Base-by-base conservation (phyloP, 2,113 vertebrate genomes). In the Rattus norvegicus region DNA sequence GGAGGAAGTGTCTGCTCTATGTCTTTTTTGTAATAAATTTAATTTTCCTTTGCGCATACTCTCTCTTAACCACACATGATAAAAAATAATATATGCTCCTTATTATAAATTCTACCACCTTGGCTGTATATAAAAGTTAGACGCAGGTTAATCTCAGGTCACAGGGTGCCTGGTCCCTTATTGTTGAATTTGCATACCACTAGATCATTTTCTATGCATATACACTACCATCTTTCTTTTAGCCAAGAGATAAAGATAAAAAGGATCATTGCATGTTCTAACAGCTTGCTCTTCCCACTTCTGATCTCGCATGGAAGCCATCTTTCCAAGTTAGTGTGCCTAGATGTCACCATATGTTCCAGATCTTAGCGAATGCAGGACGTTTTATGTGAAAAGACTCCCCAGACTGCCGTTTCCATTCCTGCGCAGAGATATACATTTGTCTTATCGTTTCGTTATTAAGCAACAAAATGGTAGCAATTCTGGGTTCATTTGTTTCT, bases 271-370 rank as follows among this genome's bases (percentile, higher is more conserved):
- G 90, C 52, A 91, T 83, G 12, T 93, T 92, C 83, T 26, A 69
- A 65, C 28, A 88, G 67, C 33, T 17, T 85, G 47, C n/a, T 96
- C 95, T 91, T 92, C 20, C 86, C 24, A 79, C 39, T 88, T 95
- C 79, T 4, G 87, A 77, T 54, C 72, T 63, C 24, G 67, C 86
- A 86, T 9, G 95, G 87, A 91, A 65, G 56, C 49, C 93, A 61
- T 93, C 75, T 93, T 96, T 88, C 75, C 72, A 95, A 93, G 52
- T 84, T 79, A 79, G 73, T 77, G 36, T 43, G 81, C 92, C 63
- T 59, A 80, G 84, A 90, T 95, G 94, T 20, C 4, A 85, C 30
- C 52, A 63, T 9, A 81, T 81, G 87, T 73, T 89, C 17, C 36
- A 54, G 33, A 93, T 97, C 95, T 93, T 43, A 91, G 76, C 79